These are phyloP conservation scores for Eptesicus fuscus DNA, from an alignment of 2,113 vertebrate species.

Conservation along the genomic window DNA sequence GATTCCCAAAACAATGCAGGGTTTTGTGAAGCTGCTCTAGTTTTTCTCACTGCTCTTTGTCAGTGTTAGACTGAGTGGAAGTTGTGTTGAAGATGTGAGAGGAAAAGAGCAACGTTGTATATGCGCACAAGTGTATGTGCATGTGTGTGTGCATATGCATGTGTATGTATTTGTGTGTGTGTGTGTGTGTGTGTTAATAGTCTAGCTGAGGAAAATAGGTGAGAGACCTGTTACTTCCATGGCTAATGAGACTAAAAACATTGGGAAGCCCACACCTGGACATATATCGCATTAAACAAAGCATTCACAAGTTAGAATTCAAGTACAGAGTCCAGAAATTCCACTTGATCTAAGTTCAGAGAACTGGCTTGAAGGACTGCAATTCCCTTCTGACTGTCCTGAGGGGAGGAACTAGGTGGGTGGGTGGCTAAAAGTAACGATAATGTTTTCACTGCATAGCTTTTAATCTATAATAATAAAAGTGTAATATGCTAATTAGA, in stretches of 20 bases:
- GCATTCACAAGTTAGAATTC: background rate
- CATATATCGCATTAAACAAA: background rate
- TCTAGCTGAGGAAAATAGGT: background rate
- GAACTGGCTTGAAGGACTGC: background rate
- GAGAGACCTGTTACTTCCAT: background rate
- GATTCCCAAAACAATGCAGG: background rate
- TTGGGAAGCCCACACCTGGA: background rate
- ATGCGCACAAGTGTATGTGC: too few species aligned
- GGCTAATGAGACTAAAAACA: background rate
- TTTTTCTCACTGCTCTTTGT: constrained; percentile 32
- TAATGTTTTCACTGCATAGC: background rate
- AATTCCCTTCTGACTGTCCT: background rate
- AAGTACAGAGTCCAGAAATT: background rate
- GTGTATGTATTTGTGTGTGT: background rate
- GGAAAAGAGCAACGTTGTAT: background rate
- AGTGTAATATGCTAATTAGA: too few species aligned
- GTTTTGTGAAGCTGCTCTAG: constrained; percentile 6
- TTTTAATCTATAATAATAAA: too few species aligned
- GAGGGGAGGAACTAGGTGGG: background rate
- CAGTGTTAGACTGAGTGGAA: constrained; percentile 18
- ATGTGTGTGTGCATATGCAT: background rate
- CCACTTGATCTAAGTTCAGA: background rate
- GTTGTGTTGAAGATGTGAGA: background rate
- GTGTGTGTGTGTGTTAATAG: background rate
- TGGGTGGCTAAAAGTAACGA: background rate